A percentile compares a stretch with the other conserved stretches of the same genome.
phyloP scores from a whole-genome alignment of 2,888 invertebrate genomes.

The Spilarctia lutea region DNA sequence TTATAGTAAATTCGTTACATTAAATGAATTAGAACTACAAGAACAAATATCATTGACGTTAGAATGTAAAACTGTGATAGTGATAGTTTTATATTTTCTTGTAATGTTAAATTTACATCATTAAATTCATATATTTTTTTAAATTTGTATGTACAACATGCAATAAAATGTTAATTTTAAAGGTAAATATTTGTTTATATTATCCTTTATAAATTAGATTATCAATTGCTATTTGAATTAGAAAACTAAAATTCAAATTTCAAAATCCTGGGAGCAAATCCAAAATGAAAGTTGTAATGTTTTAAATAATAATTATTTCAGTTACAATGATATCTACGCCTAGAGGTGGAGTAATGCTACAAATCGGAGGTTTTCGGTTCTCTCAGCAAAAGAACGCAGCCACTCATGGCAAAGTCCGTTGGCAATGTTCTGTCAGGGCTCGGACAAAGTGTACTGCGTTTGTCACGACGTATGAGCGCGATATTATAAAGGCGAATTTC shows the following conservation, averaged over 20 bases:
- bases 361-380: slow-evolving; percentile 29
- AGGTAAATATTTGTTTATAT: neutral
- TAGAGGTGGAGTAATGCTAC: slow-evolving; percentile 34
- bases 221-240: neutral
- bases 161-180: neutral
- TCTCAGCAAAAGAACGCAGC: slow-evolving; percentile 27
- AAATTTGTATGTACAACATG: neutral
- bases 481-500: slow-evolving; percentile 21
- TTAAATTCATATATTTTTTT: neutral
- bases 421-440: slow-evolving; percentile 37
- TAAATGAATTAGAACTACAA: neutral
- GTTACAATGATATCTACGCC: slow-evolving; percentile 24
- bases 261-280: neutral
- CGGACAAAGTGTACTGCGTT: slow-evolving; percentile 38
- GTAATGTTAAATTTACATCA: neutral
- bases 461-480: slow-evolving; percentile 14
- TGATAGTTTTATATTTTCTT: neutral
- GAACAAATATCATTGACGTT: neutral
- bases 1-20: neutral
- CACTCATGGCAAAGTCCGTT: slow-evolving; percentile 27
- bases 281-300: neutral
- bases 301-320: neutral
- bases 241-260: neutral
- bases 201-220: neutral
- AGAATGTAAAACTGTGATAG: slow-evolving; percentile 3